Percentiles rank a stretch among this genome's conserved stretches.
Evolutionary conservation across 1,140 invertebrate species (phyloP).

Genomic region (Drosophila kepulauana): DNA sequence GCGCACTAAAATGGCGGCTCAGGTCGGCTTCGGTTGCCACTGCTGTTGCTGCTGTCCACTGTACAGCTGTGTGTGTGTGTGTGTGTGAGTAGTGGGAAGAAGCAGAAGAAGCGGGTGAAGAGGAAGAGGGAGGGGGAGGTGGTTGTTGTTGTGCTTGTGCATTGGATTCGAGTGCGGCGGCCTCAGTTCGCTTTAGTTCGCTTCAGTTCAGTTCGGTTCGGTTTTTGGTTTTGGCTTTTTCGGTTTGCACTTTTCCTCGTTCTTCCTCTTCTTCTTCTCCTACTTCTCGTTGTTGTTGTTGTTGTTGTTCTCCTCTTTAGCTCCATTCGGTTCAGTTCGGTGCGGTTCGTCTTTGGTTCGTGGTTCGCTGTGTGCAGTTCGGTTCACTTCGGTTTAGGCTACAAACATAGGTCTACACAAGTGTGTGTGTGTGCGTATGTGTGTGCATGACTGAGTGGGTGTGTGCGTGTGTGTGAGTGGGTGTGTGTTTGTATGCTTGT

Average conservation of each 20-base stretch:
- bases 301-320: background rate
- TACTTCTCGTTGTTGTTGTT: background rate
- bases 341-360: slow-evolving; percentile 8
- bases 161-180: slow-evolving; percentile 17
- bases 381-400: background rate
- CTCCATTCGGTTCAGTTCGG: background rate
- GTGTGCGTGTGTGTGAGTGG: too few relatives aligned
- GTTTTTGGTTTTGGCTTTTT: slow-evolving; percentile 16
- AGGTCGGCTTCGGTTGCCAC: slow-evolving; percentile 58
- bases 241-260: background rate
- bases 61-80: background rate
- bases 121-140: background rate
- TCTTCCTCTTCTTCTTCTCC: background rate
- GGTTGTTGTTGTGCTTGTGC: background rate
- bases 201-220: slow-evolving; percentile 5
- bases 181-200: slow-evolving; percentile 12
- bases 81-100: background rate
- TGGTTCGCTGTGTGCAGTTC: slow-evolving; percentile 8
- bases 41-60: slow-evolving; percentile 21
- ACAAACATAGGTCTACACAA: too few relatives aligned
- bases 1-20: slow-evolving; percentile 78
- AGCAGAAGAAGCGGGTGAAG: too few relatives aligned
- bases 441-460: too few relatives aligned
- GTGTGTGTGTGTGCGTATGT: slow-evolving; percentile 12
- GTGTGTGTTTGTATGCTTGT: too few relatives aligned